A percentile compares a stretch with the other conserved stretches of the same genome.
Conservation (phyloP, 37 sponge, comb jelly and placozoan species). For the Geodia barretti region DNA sequence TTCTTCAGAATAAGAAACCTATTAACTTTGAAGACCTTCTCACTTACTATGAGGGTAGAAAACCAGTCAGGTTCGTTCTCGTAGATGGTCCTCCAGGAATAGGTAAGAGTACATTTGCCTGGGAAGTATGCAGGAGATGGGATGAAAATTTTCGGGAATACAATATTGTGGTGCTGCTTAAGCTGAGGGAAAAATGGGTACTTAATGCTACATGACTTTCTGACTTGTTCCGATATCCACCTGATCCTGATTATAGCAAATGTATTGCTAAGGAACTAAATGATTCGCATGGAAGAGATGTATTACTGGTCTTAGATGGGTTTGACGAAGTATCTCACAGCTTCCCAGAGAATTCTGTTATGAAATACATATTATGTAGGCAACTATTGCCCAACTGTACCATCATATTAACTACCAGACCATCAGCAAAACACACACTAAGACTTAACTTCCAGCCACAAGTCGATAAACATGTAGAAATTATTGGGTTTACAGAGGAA, state of each 20-base stretch:
- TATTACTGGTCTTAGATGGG: too few relatives aligned
- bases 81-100: slow-evolving; percentile 30
- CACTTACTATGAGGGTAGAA: neutral
- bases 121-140: slow-evolving; percentile 26
- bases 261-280: slow-evolving; percentile 9
- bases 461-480: too few relatives aligned
- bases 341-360: too few relatives aligned
- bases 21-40: slow-evolving; percentile 3
- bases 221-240: slow-evolving; percentile 6
- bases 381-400: too few relatives aligned
- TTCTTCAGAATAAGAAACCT: neutral
- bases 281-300: too few relatives aligned
- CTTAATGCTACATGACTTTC: neutral
- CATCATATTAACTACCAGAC: too few relatives aligned
- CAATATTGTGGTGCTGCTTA: slow-evolving; percentile 13
- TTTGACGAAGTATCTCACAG: too few relatives aligned
- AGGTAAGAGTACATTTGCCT: slow-evolving; percentile 35
- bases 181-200: slow-evolving; percentile 25
- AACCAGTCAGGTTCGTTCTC: neutral
- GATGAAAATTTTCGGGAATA: slow-evolving; percentile 3
- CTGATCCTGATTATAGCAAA: neutral
- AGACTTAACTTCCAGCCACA: too few relatives aligned
- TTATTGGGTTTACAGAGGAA: too few relatives aligned
- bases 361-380: too few relatives aligned
- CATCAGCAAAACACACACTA: too few relatives aligned